Conservation (phyloP, 2,888 invertebrate genomes). For the Craniophora ligustri region DNA sequence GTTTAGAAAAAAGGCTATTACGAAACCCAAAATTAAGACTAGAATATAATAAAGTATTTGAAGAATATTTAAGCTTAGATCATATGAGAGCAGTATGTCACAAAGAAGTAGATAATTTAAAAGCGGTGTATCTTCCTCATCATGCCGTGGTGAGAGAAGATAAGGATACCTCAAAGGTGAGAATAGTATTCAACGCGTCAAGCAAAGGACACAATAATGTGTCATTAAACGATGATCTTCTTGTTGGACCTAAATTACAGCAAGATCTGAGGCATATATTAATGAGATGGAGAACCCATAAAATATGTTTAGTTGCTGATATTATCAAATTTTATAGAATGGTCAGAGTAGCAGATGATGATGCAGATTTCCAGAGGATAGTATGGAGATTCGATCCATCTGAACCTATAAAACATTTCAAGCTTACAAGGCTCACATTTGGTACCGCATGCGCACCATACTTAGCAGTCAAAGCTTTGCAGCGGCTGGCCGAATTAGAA, state of each 20-base stretch:
- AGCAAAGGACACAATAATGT: not conserved
- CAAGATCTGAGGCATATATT: not conserved
- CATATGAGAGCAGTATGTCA: not conserved
- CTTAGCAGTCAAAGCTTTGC: no score
- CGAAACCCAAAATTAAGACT: not conserved
- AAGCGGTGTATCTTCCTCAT: constrained; percentile 1
- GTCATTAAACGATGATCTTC: not conserved
- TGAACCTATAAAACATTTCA: not conserved
- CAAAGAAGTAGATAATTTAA: no score
- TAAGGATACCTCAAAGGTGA: constrained; percentile 1
- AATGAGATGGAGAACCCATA: constrained; percentile 41
- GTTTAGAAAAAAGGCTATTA: no score
- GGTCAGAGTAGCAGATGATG: constrained; percentile 19
- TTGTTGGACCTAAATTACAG: not conserved
- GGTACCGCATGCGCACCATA: no score
- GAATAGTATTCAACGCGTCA: not conserved
- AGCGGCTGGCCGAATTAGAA: no score
- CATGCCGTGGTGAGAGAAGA: constrained; percentile 5
- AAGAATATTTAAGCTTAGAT: not conserved
- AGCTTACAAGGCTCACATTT: no score
- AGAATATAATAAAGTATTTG: not conserved
- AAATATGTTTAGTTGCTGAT: constrained; percentile 48
- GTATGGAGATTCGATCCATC: not conserved
- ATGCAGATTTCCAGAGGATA: not conserved
- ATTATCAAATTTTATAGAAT: constrained; percentile 58